phyloP scores from a whole-genome alignment of 2,113 vertebrate genomes.

The Apistogramma diplotaenia region DNA sequence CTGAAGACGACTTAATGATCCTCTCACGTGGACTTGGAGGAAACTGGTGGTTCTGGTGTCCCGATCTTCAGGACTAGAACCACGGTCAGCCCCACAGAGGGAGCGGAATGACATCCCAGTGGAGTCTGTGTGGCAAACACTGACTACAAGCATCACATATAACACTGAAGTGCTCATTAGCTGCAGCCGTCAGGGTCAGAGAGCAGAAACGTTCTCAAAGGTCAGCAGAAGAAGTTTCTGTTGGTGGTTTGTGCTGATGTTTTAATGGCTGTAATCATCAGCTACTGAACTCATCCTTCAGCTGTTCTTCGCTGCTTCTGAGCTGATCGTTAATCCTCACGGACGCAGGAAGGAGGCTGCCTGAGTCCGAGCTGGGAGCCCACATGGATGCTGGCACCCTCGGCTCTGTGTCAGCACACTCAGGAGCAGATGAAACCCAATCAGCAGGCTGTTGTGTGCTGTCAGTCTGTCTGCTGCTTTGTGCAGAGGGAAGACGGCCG shows the following conservation, averaged over 20 bases:
- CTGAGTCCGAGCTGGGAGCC: constrained; percentile 2
- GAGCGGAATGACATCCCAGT: background rate
- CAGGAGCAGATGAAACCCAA: constrained; percentile 15
- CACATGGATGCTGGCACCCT: constrained; percentile 33
- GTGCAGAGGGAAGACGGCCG: background rate
- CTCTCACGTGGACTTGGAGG: too few species aligned
- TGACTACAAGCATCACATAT: background rate
- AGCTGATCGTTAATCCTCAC: background rate
- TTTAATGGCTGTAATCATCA: background rate
- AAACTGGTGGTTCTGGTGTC: too few species aligned
- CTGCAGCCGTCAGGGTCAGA: background rate
- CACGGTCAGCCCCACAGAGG: too few species aligned
- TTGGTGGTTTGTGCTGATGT: background rate
- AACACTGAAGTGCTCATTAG: background rate
- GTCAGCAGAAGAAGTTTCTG: background rate
- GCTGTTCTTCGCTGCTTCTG: background rate
- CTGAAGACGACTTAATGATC: too few species aligned
- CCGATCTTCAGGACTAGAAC: too few species aligned
- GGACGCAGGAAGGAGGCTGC: background rate
- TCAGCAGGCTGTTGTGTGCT: background rate
- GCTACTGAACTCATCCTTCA: background rate
- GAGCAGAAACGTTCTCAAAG: background rate
- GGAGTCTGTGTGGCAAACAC: background rate
- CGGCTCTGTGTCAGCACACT: constrained; percentile 25
- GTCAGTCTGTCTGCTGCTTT: constrained; percentile 28